A percentile compares a stretch with the other conserved stretches of the same genome.
Evolutionary conservation across 1,140 invertebrate genomes (phyloP).

Genomic region (Heliothis virescens): DNA sequence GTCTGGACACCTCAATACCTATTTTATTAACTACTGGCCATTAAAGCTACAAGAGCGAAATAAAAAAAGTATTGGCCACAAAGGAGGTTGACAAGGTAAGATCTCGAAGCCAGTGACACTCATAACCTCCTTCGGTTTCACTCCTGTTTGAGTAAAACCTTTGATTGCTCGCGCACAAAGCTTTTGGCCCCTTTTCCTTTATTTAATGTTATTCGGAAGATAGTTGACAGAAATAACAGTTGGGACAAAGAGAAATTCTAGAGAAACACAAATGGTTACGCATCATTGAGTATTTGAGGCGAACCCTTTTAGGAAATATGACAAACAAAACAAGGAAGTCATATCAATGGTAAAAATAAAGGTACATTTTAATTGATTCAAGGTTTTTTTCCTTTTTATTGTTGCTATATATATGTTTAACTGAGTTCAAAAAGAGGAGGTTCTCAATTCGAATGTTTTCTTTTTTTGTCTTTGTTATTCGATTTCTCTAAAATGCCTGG

Average conservation of each 20-base stretch:
- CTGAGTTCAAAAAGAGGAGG: too few species aligned
- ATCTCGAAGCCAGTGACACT: slow-evolving; percentile 23
- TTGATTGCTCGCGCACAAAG: slow-evolving; percentile 53
- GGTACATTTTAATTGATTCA: too few species aligned
- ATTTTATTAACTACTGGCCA: slow-evolving; percentile 17
- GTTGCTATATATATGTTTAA: too few species aligned
- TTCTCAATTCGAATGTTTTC: too few species aligned
- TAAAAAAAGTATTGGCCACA: slow-evolving; percentile 5
- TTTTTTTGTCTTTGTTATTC: too few species aligned
- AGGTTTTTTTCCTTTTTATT: too few species aligned
- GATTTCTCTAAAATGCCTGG: too few species aligned
- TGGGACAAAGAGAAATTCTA: not conserved
- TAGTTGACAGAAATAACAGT: slow-evolving; percentile 5
- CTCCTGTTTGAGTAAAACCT: slow-evolving; percentile 31
- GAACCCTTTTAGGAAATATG: too few species aligned
- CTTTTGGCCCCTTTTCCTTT: slow-evolving; percentile 40
- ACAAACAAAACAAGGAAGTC: too few species aligned
- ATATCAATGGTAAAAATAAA: too few species aligned
- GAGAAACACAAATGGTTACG: not conserved
- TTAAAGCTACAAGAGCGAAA: not conserved
- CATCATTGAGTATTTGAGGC: too few species aligned
- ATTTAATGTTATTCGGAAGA: not conserved
- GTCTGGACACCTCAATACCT: not conserved
- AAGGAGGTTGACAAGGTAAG: slow-evolving; percentile 1
- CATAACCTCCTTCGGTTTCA: slow-evolving; percentile 23